A percentile compares a stretch with the other conserved stretches of the same genome.
These are phyloP conservation scores for Phacellophora camtschatica DNA, from an alignment of 30 jellyfish, hydroid and myxozoan species.

Conservation along the genomic window DNA sequence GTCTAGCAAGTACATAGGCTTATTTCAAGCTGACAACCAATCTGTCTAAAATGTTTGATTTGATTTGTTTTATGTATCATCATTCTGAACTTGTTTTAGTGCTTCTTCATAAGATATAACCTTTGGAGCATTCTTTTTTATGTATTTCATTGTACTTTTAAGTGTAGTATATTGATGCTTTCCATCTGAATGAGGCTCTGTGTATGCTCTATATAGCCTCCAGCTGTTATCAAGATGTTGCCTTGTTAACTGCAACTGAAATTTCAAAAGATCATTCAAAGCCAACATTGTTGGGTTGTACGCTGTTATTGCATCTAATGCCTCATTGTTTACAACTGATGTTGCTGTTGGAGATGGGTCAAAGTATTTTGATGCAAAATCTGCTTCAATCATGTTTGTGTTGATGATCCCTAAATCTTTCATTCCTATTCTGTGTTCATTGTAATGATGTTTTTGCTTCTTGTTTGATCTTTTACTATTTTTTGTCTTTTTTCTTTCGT, in stretches of 20 bases:
- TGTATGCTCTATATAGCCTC: conserved; percentile 79
- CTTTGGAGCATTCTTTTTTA: conserved; percentile 61
- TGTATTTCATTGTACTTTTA: conserved; percentile 69
- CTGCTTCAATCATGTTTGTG: not conserved
- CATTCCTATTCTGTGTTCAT: not conserved
- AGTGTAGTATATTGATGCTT: conserved; percentile 67
- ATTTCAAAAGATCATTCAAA: conserved; percentile 74
- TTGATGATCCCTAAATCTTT: conserved; percentile 9
- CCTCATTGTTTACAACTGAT: conserved; percentile 59
- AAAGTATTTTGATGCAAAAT: conserved; percentile 8
- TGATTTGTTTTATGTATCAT: conserved; percentile 2
- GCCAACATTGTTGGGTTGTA: conserved; percentile 85
- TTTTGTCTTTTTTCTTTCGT: not conserved
- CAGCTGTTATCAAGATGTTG: conserved; percentile 79
- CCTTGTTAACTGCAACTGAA: conserved; percentile 64
- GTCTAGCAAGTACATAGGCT: too few relatives aligned
- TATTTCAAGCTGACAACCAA: too few relatives aligned
- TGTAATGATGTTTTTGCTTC: not conserved
- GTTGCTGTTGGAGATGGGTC: conserved; percentile 75
- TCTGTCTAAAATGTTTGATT: too few relatives aligned
- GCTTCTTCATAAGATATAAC: conserved; percentile 80
- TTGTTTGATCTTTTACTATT: not conserved
- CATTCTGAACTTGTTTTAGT: conserved; percentile 36
- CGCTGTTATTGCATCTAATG: conserved; percentile 71
- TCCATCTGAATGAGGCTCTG: conserved; percentile 48